Conservation (phyloP, 1,140 invertebrate genomes). For the Thaumatotibia leucotreta region DNA sequence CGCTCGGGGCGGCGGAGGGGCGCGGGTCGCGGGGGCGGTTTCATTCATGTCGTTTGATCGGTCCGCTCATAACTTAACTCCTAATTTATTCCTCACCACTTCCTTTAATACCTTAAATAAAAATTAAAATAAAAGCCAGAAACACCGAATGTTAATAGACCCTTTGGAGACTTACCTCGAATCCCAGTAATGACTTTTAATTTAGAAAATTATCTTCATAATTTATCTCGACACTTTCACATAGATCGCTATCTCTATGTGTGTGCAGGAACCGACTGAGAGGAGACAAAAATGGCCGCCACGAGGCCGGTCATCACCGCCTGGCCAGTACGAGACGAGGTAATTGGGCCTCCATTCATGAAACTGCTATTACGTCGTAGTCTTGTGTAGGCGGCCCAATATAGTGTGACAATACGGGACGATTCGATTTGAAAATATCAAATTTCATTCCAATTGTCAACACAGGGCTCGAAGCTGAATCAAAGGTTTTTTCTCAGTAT, state of each 20-base stretch:
- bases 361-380: slow-evolving; percentile 35
- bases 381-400: slow-evolving; percentile 20
- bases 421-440: slow-evolving; percentile 56
- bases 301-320: background rate
- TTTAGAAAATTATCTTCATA: slow-evolving; percentile 25
- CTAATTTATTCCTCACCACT: slow-evolving; percentile 68
- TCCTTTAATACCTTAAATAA: slow-evolving; percentile 41
- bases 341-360: slow-evolving; percentile 36
- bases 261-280: background rate
- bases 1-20: slow-evolving; percentile 39
- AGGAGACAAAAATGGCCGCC: background rate
- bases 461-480: slow-evolving; percentile 32
- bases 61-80: slow-evolving; percentile 72
- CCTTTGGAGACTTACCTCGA: slow-evolving; percentile 3
- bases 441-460: slow-evolving; percentile 61
- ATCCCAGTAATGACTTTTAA: slow-evolving; percentile 11
- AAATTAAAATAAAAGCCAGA: slow-evolving; percentile 34
- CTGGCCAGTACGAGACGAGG: background rate
- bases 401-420: slow-evolving; percentile 42
- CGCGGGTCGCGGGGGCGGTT: slow-evolving; percentile 41
- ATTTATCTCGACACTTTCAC: slow-evolving; percentile 8
- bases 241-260: slow-evolving; percentile 6
- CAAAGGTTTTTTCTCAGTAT: slow-evolving; percentile 62
- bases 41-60: slow-evolving; percentile 75
- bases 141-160: slow-evolving; percentile 9